Evolutionary conservation across 2,888 invertebrate species (phyloP), one percentile per base, ranked within the genome.

Genomic region (Euphydryas editha): DNA sequence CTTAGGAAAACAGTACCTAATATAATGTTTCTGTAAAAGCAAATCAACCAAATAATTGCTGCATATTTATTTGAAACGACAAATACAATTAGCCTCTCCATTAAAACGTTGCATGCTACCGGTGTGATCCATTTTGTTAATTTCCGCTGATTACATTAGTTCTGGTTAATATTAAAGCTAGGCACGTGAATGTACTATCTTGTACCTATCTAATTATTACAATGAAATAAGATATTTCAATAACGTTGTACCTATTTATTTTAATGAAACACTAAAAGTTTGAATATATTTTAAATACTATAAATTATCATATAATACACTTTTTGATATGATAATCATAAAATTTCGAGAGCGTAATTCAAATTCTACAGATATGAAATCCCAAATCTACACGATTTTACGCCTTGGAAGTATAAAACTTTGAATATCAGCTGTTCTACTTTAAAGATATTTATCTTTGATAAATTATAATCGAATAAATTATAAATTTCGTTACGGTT

Each of bases 1-100:
- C 4, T 44, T 44, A 15, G 42, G n/a, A 44, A 13, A 44, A 3
- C n/a, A 15, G 4, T n/a, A 44, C 39, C 2, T 39, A 39, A 6
- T 39, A 15, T 44, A 44, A n/a, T 15, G 15, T 44, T n/a, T n/a
- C 42, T n/a, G n/a, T n/a, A 44, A 44, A 44, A 44, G 15, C 42
- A 44, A n/a, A n/a, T 44, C 42, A n/a, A 30, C 6, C 8, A 30
- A 30, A 7, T 5, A 44, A 44, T 15, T n/a, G n/a, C 15, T 44
- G 42, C 0, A 6, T 18, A 49, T 24, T 51, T 6, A 1, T 24
- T 77, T 74, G 82, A 84, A 87, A 78, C 86, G 80, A 89, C 88
- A 88, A 68, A 59, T 68, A 87, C 13, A 42, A 88, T 88, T 77
- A 77, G 70, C 58, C 58, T 62, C 49, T 58, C 65, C 44, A 51